Evolutionary conservation across 2,113 vertebrate genomes (phyloP).

Genomic region (Chelonoidis abingdonii): DNA sequence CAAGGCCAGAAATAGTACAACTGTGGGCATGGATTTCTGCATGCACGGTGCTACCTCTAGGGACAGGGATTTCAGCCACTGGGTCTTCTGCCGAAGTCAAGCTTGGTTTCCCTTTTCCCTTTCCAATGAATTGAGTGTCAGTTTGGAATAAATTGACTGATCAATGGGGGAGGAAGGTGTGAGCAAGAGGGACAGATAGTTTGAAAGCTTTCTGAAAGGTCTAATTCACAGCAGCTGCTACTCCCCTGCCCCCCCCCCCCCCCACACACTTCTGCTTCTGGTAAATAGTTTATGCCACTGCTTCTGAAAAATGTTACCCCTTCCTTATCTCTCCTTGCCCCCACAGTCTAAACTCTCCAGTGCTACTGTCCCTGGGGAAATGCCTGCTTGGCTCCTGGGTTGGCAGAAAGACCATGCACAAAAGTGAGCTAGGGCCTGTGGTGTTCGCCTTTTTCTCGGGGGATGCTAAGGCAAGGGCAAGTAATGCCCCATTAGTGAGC

Average conservation of each 20-base stretch:
- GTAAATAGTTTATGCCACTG: neutral
- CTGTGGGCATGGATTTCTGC: neutral
- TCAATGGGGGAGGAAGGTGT: too few relatives aligned
- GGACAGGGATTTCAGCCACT: neutral
- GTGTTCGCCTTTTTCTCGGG: neutral
- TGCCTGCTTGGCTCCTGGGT: neutral
- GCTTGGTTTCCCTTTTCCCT: too few relatives aligned
- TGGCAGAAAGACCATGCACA: neutral
- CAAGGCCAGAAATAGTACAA: neutral
- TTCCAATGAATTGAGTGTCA: too few relatives aligned
- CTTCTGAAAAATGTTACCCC: neutral
- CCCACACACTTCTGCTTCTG: neutral
- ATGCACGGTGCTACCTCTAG: neutral
- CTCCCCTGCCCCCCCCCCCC: fast-evolving
- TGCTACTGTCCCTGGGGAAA: neutral
- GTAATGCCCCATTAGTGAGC: neutral
- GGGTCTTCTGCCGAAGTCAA: neutral
- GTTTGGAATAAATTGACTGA: too few relatives aligned
- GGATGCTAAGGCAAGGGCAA: neutral
- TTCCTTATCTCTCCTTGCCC: neutral
- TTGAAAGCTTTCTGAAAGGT: too few relatives aligned
- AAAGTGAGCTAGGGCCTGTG: neutral
- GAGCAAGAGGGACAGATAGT: too few relatives aligned
- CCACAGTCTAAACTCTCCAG: neutral
- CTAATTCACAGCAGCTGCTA: too few relatives aligned